Evolutionary conservation across 2,797 vertebrate genomes (phyloP).

Genomic region (Thripadectes ignobilis): DNA sequence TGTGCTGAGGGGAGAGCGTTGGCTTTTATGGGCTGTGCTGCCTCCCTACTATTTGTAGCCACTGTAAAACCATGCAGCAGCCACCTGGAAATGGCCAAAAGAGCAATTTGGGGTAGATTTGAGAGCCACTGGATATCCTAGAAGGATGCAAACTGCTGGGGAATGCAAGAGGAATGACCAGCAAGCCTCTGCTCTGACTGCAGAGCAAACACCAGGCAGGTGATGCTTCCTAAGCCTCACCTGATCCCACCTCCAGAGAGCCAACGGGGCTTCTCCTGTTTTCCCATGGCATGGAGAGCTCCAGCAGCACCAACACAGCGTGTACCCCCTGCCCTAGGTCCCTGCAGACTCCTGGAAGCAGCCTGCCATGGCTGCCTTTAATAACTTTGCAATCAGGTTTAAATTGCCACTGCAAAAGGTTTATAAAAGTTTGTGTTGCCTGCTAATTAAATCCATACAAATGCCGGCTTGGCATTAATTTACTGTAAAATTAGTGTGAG

Average conservation of each 20-base stretch:
- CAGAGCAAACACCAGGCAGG: neutral
- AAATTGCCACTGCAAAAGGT: constrained; percentile 64
- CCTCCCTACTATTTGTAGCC: neutral
- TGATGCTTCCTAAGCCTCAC: neutral
- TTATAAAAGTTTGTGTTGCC: constrained; percentile 69
- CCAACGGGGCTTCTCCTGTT: neutral
- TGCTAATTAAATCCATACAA: constrained; percentile 73
- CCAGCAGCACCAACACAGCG: neutral
- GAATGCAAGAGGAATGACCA: neutral
- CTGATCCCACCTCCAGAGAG: neutral
- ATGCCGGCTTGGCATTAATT: constrained; percentile 59
- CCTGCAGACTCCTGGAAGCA: constrained; percentile 10
- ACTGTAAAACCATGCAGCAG: neutral
- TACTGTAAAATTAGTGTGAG: constrained; percentile 63
- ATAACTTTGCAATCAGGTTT: constrained; percentile 63
- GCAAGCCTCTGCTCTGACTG: neutral
- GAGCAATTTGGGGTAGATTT: neutral
- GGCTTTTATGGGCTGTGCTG: neutral
- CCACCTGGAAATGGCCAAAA: neutral
- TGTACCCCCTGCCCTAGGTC: neutral
- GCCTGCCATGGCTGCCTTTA: constrained; percentile 46
- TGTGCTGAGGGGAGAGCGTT: neutral
- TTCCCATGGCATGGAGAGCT: neutral
- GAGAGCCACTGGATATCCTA: neutral
- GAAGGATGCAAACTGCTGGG: neutral